phyloP scores from a whole-genome alignment of 2,797 vertebrate species.

The Tauraco hartlaubi region DNA sequence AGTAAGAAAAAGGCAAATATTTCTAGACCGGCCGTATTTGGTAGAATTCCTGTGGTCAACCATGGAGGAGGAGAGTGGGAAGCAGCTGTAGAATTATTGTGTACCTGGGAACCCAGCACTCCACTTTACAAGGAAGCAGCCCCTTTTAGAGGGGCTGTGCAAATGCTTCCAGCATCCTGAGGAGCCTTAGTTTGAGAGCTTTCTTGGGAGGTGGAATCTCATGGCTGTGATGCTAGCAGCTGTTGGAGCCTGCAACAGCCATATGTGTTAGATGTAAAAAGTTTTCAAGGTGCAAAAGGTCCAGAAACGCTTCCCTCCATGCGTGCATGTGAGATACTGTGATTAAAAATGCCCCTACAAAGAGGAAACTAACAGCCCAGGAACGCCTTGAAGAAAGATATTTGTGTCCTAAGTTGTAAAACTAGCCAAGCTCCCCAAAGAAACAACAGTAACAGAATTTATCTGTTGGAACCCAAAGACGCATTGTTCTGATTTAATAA shows the following conservation, averaged over 20 bases:
- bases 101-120: background rate
- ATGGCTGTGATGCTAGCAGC: background rate
- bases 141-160: background rate
- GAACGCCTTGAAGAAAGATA: slow-evolving; percentile 17
- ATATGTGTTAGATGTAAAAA: background rate
- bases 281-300: background rate
- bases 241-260: background rate
- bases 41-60: background rate
- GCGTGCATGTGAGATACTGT: background rate
- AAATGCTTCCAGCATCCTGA: background rate
- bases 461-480: slow-evolving; percentile 65
- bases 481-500: slow-evolving; percentile 77
- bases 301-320: background rate
- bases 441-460: slow-evolving; percentile 46
- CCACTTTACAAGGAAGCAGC: background rate
- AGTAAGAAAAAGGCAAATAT: background rate
- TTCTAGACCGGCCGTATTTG: background rate
- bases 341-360: slow-evolving; percentile 13
- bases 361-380: background rate
- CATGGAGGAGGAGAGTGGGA: background rate
- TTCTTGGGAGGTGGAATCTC: background rate
- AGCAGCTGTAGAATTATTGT: background rate
- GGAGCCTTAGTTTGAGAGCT: background rate
- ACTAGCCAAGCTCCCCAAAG: slow-evolving; percentile 26
- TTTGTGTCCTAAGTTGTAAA: slow-evolving; percentile 38